Evolutionary conservation across 2,888 invertebrate genomes (phyloP).

Genomic region (Folsomia candida): DNA sequence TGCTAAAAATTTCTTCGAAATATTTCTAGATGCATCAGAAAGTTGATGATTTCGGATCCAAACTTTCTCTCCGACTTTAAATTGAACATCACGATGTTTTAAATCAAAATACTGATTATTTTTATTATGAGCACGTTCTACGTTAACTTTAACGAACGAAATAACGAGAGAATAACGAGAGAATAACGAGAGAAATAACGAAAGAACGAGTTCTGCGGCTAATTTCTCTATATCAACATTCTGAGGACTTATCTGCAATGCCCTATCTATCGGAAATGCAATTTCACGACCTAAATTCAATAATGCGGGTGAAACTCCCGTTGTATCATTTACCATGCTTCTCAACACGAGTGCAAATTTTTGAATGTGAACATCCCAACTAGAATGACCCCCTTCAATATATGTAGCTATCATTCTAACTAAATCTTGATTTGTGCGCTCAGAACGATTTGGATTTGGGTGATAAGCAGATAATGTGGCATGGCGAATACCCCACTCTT

Average conservation of each 20-base stretch:
- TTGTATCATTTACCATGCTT: slow-evolving; percentile 17
- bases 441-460: too few species aligned
- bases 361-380: slow-evolving; percentile 25
- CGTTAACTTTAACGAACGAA: slow-evolving; percentile 17
- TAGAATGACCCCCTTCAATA: slow-evolving; percentile 16
- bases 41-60: slow-evolving; percentile 21
- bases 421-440: too few species aligned
- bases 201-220: neutral
- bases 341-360: too few species aligned
- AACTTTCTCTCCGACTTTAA: slow-evolving; percentile 25
- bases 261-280: slow-evolving; percentile 15
- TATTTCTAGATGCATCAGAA: slow-evolving; percentile 14
- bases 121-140: slow-evolving; percentile 2
- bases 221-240: neutral
- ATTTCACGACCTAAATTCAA: slow-evolving; percentile 21
- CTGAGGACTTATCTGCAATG: too few species aligned
- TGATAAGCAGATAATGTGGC: too few species aligned
- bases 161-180: slow-evolving; percentile 22
- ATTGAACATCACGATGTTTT: slow-evolving; percentile 8
- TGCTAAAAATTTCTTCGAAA: slow-evolving; percentile 16
- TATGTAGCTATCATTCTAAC: too few species aligned
- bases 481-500: slow-evolving; percentile 28
- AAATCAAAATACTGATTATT: slow-evolving; percentile 26
- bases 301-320: slow-evolving; percentile 19
- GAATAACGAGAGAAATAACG: too few species aligned